Conservation (phyloP, 1,140 invertebrate species). For the Bombus sylvicola region DNA sequence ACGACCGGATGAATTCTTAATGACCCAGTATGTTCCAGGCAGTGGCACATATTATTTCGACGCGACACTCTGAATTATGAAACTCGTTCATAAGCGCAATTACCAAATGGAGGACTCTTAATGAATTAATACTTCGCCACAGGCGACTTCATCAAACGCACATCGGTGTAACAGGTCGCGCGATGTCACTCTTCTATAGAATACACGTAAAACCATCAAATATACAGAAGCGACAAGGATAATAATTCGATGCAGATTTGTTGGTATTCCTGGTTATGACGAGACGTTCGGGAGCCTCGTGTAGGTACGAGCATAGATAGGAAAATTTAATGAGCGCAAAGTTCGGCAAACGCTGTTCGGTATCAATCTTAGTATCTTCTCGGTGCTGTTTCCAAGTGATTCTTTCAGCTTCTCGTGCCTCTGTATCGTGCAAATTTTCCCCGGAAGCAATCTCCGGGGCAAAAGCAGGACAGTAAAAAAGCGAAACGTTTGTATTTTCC, state of each 20-base stretch:
- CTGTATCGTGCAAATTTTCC: too few species aligned
- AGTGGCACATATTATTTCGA: not conserved
- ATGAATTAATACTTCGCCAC: slow-evolving; percentile 3
- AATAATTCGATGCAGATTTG: not conserved
- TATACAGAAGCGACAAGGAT: not conserved
- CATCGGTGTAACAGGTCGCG: not conserved
- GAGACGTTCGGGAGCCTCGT: not conserved
- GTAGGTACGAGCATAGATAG: not conserved
- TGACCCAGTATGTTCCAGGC: not conserved
- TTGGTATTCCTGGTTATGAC: not conserved
- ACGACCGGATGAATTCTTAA: not conserved
- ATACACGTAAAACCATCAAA: not conserved
- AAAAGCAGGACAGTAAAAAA: slow-evolving; percentile 16
- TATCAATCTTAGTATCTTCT: too few species aligned
- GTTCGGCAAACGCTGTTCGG: not conserved
- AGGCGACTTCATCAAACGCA: not conserved
- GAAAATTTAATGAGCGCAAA: not conserved
- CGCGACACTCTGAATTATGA: not conserved
- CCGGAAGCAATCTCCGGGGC: too few species aligned
- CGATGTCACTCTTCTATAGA: not conserved
- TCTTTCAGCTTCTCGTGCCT: too few species aligned
- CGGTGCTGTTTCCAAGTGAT: too few species aligned
- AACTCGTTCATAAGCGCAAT: not conserved
- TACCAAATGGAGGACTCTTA: not conserved
- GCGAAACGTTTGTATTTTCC: slow-evolving; percentile 29